A percentile compares a stretch with the other conserved stretches of the same genome.
phyloP scores from a whole-genome alignment of 2,797 vertebrate genomes.

The Dryobates pubescens region DNA sequence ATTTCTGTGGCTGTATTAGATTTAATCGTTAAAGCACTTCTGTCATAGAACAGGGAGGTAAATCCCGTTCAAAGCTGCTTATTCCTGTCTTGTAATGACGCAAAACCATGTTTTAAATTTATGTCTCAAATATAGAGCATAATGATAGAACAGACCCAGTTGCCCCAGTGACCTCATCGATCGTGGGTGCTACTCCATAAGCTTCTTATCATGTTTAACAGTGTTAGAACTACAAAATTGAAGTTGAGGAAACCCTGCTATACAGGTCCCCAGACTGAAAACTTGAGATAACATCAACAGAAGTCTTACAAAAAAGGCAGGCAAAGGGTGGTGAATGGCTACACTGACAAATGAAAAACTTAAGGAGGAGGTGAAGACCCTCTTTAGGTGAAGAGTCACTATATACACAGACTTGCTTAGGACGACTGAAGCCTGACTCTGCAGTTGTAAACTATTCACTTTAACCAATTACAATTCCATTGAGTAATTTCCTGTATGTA shows the following conservation, averaged over 20 bases:
- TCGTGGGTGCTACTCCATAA: fast-evolving
- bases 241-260: fast-evolving
- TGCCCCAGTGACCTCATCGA: fast-evolving
- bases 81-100: fast-evolving
- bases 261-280: not conserved
- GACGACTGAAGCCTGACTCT: not conserved
- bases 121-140: not conserved
- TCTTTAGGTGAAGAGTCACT: too few species aligned
- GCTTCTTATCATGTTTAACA: not conserved
- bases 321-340: not conserved
- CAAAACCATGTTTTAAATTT: fast-evolving
- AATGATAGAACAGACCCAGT: fast-evolving
- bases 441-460: not conserved
- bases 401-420: not conserved
- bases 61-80: not conserved
- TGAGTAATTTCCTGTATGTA: not conserved
- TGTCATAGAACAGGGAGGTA: not conserved
- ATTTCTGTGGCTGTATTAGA: fast-evolving
- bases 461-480: not conserved
- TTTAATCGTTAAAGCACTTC: not conserved
- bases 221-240: not conserved
- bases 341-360: fast-evolving
- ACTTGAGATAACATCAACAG: too few species aligned
- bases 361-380: not conserved
- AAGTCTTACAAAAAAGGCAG: not conserved